A percentile compares a stretch with the other conserved stretches of the same genome.
phyloP scores from a whole-genome alignment of 2,113 vertebrate genomes.

The Lates calcarifer region DNA sequence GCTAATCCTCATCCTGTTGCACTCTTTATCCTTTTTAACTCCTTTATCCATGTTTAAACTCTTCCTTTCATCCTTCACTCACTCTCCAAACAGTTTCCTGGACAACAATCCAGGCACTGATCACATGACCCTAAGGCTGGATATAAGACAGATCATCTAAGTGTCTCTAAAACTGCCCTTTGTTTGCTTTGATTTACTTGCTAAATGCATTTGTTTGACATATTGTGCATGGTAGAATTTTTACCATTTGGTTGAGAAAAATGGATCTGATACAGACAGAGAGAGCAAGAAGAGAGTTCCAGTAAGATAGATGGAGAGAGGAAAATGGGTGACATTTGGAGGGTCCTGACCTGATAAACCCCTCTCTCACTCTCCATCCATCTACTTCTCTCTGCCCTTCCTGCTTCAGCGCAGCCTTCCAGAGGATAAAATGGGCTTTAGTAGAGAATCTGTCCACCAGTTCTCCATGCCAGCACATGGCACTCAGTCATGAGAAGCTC shows the following conservation, averaged over 20 bases:
- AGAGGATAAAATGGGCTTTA: constrained; percentile 68
- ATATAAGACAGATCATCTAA: constrained; percentile 34
- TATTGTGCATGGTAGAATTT: neutral
- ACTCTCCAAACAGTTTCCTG: constrained; percentile 14
- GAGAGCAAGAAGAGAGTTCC: neutral
- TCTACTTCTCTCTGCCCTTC: constrained; percentile 23
- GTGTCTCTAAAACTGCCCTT: constrained; percentile 14
- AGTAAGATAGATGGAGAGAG: constrained; percentile 46
- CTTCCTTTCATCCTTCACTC: constrained; percentile 54
- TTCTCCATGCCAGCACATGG: constrained; percentile 58
- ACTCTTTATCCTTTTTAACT: constrained; percentile 65
- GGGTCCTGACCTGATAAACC: constrained; percentile 62
- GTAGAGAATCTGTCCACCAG: constrained; percentile 61
- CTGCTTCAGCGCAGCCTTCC: constrained; percentile 48
- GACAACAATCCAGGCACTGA: neutral
- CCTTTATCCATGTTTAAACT: constrained; percentile 62
- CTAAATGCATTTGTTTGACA: neutral
- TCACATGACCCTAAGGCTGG: constrained; percentile 33
- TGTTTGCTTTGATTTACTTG: constrained; percentile 4
- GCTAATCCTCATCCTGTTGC: constrained; percentile 63
- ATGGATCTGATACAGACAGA: neutral
- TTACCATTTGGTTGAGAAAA: neutral
- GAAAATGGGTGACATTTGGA: constrained; percentile 62
- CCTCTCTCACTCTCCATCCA: constrained; percentile 3
- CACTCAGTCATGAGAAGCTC: constrained; percentile 60